These are phyloP conservation scores for Drepanosiphum platanoidis DNA, from an alignment of 2,888 invertebrate genomes.

Conservation along the genomic window DNA sequence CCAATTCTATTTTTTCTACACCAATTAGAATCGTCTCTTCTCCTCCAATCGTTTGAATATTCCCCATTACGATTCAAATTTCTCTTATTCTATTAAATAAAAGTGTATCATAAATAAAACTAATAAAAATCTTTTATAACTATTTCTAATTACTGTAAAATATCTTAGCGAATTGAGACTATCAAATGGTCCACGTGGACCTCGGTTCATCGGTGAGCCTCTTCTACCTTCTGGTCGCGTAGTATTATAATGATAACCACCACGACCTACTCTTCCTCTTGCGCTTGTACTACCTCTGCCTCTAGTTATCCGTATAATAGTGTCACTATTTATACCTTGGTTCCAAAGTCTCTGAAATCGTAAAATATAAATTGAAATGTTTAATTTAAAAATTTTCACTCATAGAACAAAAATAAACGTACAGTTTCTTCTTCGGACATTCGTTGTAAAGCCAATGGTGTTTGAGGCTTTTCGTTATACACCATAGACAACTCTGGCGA, in stretches of 20 bases:
- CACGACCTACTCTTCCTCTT: constrained; percentile 65
- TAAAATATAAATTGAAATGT: constrained; percentile 24
- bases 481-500: constrained; percentile 73
- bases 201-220: constrained; percentile 58
- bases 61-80: constrained; percentile 56
- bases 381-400: neutral
- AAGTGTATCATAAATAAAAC: neutral
- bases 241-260: constrained; percentile 66
- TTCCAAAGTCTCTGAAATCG: constrained; percentile 71
- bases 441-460: constrained; percentile 77
- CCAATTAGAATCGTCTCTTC: constrained; percentile 56
- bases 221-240: constrained; percentile 67
- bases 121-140: neutral
- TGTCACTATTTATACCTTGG: constrained; percentile 70
- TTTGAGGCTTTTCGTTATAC: constrained; percentile 78
- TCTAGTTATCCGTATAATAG: constrained; percentile 65
- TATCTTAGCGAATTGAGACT: constrained; percentile 61
- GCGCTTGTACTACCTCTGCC: constrained; percentile 63
- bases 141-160: neutral
- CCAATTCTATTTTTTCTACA: constrained; percentile 60
- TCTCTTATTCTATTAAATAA: constrained; percentile 55
- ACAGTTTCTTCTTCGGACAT: constrained; percentile 78
- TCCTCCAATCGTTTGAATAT: constrained; percentile 56
- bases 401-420: constrained; percentile 64
- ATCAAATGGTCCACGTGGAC: constrained; percentile 64